Conservation (phyloP, 2,888 invertebrate genomes). For the Diplazon laetatorius region DNA sequence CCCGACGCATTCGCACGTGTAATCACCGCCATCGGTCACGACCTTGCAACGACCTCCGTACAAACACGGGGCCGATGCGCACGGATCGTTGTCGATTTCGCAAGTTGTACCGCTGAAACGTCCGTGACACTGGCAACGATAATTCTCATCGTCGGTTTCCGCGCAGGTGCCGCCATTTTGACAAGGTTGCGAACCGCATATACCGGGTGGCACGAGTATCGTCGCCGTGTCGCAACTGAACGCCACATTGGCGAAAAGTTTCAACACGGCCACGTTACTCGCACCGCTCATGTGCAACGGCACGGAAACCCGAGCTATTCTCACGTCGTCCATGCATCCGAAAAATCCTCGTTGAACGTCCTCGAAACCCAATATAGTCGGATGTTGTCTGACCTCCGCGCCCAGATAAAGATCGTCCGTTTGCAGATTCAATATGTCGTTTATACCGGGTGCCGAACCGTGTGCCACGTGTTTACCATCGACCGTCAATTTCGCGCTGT, state of each 20-base stretch:
- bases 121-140: constrained; percentile 90
- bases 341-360: constrained; percentile 93
- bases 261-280: constrained; percentile 86
- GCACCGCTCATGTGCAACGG: constrained; percentile 88
- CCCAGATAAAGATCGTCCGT: constrained; percentile 93
- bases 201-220: constrained; percentile 85
- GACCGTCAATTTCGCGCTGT: constrained; percentile 90
- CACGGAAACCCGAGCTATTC: constrained; percentile 89
- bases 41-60: constrained; percentile 90
- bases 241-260: constrained; percentile 88
- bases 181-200: constrained; percentile 91
- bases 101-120: constrained; percentile 91
- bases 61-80: constrained; percentile 93
- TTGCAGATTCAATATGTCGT: constrained; percentile 93
- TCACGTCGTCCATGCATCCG: constrained; percentile 95
- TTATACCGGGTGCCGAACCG: constrained; percentile 91
- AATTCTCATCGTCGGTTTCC: constrained; percentile 84
- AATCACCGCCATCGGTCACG: constrained; percentile 85
- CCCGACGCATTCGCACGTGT: constrained; percentile 89
- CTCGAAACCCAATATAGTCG: constrained; percentile 88
- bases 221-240: constrained; percentile 87
- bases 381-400: constrained; percentile 91
- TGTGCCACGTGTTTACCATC: constrained; percentile 90
- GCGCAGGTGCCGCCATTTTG: constrained; percentile 89
- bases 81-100: constrained; percentile 94